A percentile compares a stretch with the other conserved stretches of the same genome.
phyloP scores from a whole-genome alignment of 2,888 invertebrate genomes.

The Hypercompe scribonia region DNA sequence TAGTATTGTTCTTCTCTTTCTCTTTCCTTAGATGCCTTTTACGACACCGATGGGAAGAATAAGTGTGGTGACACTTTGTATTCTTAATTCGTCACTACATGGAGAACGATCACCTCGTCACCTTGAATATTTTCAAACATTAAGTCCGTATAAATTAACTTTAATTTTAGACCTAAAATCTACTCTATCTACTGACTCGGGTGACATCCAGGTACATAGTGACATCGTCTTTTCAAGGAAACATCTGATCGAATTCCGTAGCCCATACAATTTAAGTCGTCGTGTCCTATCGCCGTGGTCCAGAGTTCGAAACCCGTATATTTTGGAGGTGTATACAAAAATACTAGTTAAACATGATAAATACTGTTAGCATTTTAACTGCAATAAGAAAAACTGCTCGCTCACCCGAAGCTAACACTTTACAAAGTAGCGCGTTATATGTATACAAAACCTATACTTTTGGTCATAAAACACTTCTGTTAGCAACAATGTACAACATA shows the following conservation, averaged over 20 bases:
- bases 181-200: background rate
- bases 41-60: no score
- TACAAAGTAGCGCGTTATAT: conserved; percentile 38
- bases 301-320: background rate
- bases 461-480: conserved; percentile 50
- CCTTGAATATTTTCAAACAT: no score
- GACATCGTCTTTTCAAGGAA: background rate
- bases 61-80: no score
- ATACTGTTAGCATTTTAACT: background rate
- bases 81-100: no score
- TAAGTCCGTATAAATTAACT: no score
- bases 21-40: no score
- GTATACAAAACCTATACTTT: conserved; percentile 56
- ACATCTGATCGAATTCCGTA: no score
- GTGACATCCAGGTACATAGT: background rate
- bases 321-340: background rate
- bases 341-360: background rate
- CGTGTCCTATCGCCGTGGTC: background rate
- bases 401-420: conserved; percentile 37
- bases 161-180: background rate
- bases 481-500: conserved; percentile 42
- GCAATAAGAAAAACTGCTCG: conserved; percentile 31
- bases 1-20: no score
- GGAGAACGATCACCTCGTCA: no score
- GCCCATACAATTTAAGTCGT: no score